Evolutionary conservation across 2,888 invertebrate genomes (phyloP).

Genomic region (Apotomis capreana): DNA sequence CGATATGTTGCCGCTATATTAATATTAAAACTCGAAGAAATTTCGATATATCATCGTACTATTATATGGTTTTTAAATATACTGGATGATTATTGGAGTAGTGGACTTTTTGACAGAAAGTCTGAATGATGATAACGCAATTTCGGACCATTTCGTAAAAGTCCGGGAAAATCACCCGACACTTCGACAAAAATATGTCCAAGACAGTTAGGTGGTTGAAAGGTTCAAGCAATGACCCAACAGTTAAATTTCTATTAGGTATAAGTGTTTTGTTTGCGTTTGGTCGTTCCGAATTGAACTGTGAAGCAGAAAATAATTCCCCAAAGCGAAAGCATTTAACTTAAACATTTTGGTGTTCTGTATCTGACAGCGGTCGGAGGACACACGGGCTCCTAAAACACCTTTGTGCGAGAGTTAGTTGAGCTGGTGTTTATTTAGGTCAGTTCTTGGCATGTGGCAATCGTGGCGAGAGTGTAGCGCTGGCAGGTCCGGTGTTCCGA

Average conservation of each 20-base stretch:
- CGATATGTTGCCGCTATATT: conserved; percentile 5
- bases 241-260: too few relatives aligned
- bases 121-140: too few relatives aligned
- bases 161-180: too few relatives aligned
- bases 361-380: conserved; percentile 15
- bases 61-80: too few relatives aligned
- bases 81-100: too few relatives aligned
- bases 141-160: too few relatives aligned
- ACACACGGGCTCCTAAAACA: conserved; percentile 4
- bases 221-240: too few relatives aligned
- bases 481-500: not conserved
- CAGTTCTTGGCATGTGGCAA: conserved; percentile 16
- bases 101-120: too few relatives aligned
- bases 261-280: not conserved
- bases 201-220: too few relatives aligned
- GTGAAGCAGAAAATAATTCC: conserved; percentile 12
- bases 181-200: too few relatives aligned
- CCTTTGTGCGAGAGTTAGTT: conserved; percentile 8
- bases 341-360: conserved; percentile 16
- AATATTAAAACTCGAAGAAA: not conserved
- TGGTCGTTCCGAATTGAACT: conserved; percentile 3
- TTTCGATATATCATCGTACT: not conserved
- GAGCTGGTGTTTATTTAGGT: conserved; percentile 20
- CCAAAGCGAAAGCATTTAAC: not conserved
- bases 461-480: not conserved